Evolutionary conservation across 2,888 invertebrate genomes (phyloP), one percentile per base, ranked within the genome.

Genomic region (Ectobius pallidus): DNA sequence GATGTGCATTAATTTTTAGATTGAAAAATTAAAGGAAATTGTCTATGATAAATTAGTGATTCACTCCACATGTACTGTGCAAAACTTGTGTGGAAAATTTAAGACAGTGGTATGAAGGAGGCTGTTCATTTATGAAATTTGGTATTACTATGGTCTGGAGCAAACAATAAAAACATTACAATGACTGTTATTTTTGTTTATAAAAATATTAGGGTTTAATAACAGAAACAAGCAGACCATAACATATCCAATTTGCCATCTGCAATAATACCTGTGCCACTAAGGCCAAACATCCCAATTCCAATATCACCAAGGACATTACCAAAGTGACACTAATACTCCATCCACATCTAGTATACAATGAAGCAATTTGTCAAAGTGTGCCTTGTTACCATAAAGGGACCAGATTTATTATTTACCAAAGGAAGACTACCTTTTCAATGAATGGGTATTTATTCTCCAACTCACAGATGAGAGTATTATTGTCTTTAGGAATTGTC

Each of bases 121-220:
- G 20, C 27, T 30, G 52, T 49, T 49, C 73, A 67, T 68, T 55
- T 55, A 18, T 74, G 72, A 69, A 69, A 25, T 71, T 74, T 74
- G 74, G 74, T 44, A 20, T 74, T 46, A 55, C 61, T 69, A 70
- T 75, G 75, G 67, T 75, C 34, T 75, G 75, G 75, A 3, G 65
- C 16, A 62, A 76, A 75, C 75, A 69, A 72, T 1, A 44, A 75
- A 71, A 74, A 67, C 61, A 75, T 63, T 52, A 75, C 34, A 71
- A 73, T 42, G 58, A 75, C 44, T 75, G 76, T 58, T 75, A 75
- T 71, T 75, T 71, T 65, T 73, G 75, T 65, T 20, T 69, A 42
- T 70, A 42, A 63, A 70, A 39, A 61, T 73, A 55, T 72, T 32
- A 25, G 73, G 70, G 30, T 74, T 68, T 27, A 72, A 72, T 46